Base-by-base conservation (phyloP, 1,140 invertebrate genomes). In the Lethocerus indicus region DNA sequence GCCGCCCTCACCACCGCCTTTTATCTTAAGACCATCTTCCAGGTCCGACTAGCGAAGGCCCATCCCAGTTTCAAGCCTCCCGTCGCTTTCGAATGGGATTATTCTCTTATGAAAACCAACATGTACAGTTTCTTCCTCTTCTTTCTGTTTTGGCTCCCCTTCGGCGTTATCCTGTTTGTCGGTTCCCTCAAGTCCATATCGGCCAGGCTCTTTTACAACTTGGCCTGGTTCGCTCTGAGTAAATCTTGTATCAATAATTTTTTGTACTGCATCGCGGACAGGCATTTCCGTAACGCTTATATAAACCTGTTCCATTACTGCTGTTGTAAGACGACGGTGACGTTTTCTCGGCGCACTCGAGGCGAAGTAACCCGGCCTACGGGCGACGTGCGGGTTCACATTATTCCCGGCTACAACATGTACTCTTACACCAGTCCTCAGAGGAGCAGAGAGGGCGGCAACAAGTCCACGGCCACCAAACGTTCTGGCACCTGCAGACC, bases 221-320 rank as follows among this genome's bases (percentile, higher is more conserved):
- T 75, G 5, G 74, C 74, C 5, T 83, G 79, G 76, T 61, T 83
- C 35, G 80, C 75, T 0, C 62, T 83, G 1, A 71, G 70, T 40
- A 81, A 83, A 52, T 78, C 78, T 0, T 76, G 79, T 47, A 59
- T 81, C 35, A 77, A 78, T 53, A 77, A 73, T 55, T 67, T 81
- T 3, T 59, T 84, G 1, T 84, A 84, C 58, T 75, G 76, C 48
- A 63, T 74, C 0, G 62, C 71, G 2, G 77, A 81, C 57, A 65
- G 72, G 0, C 75, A 79, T 59, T 85, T 83, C 57, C 68, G 81
- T n/a, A 76, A 71, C 51, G 81, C 81, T 3, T 88, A 81, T 59
- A 67, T 78, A 20, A 80, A 83, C 58, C 63, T 87, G 9, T 87
- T 85, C 58, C 75, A 86, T 55, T 87, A 87, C 55, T 87, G 83